Evolutionary conservation across 2,888 invertebrate species (phyloP).

Genomic region (Philereme vetulata): DNA sequence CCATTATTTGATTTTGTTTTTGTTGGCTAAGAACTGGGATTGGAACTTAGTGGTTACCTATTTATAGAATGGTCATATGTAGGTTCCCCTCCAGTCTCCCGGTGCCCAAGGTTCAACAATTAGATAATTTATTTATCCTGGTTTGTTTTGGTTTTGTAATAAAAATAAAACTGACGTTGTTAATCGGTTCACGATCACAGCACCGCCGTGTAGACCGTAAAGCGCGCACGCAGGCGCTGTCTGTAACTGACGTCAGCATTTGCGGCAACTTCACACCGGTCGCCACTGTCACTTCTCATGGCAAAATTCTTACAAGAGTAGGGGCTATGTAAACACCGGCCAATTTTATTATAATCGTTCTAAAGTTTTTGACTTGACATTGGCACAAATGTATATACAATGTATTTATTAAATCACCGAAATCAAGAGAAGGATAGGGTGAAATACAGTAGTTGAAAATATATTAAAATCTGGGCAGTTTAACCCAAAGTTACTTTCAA

Average conservation of each 20-base stretch:
- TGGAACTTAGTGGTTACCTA: too few species aligned
- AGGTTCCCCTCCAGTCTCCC: too few species aligned
- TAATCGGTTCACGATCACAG: slow-evolving; percentile 82
- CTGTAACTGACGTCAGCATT: slow-evolving; percentile 78
- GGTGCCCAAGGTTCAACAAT: not conserved
- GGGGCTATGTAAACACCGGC: slow-evolving; percentile 17
- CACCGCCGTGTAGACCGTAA: slow-evolving; percentile 83
- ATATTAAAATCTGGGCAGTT: not conserved
- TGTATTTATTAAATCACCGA: too few species aligned
- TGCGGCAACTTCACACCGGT: slow-evolving; percentile 72
- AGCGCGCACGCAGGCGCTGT: slow-evolving; percentile 82
- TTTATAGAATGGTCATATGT: too few species aligned
- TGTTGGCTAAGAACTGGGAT: too few species aligned
- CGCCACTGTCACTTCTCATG: slow-evolving; percentile 51
- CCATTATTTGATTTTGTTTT: too few species aligned
- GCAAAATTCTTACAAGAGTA: slow-evolving; percentile 25
- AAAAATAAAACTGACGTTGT: slow-evolving; percentile 79
- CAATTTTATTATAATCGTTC: not conserved
- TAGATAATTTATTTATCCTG: slow-evolving; percentile 35
- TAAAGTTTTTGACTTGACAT: too few species aligned
- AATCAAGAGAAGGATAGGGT: too few species aligned
- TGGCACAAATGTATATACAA: too few species aligned
- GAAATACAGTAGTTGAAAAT: not conserved
- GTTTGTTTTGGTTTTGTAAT: slow-evolving; percentile 43
- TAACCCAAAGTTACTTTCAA: too few species aligned